Evolutionary conservation across 2,113 vertebrate genomes (phyloP).

Genomic region (Thamnaconus septentrionalis): DNA sequence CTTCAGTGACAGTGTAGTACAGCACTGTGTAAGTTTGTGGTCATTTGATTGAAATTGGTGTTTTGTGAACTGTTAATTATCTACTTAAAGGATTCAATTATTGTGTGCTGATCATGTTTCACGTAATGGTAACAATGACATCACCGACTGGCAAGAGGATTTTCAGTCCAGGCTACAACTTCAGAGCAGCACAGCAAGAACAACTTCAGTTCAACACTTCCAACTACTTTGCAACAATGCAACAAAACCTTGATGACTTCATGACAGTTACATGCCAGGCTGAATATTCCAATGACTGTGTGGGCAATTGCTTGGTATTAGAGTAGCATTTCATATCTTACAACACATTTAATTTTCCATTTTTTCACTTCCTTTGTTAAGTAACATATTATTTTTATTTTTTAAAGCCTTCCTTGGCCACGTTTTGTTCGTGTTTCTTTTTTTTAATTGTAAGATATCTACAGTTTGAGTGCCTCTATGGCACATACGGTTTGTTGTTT

Average conservation of each 20-base stretch:
- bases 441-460: conserved; percentile 45
- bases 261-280: conserved; percentile 40
- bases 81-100: conserved; percentile 37
- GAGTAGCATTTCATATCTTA: conserved; percentile 25
- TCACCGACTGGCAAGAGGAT: not conserved
- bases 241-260: conserved; percentile 25
- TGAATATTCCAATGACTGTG: conserved; percentile 11
- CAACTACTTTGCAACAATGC: conserved; percentile 25
- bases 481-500: conserved; percentile 45
- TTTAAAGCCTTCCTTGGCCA: not conserved
- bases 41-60: conserved; percentile 54
- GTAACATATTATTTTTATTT: conserved; percentile 28
- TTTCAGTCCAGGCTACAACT: conserved; percentile 5
- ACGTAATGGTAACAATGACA: conserved; percentile 24
- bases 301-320: conserved; percentile 26
- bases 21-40: conserved; percentile 52
- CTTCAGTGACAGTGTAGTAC: conserved; percentile 43
- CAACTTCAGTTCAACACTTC: conserved; percentile 13
- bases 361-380: conserved; percentile 29
- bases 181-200: conserved; percentile 39
- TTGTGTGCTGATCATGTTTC: conserved; percentile 50
- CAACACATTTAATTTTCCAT: conserved; percentile 7
- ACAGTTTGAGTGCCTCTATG: conserved; percentile 34
- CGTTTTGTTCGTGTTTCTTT: conserved; percentile 22
- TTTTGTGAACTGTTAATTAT: conserved; percentile 52